phyloP scores from a whole-genome alignment of 2,888 invertebrate genomes.

The Agrypnus murinus region DNA sequence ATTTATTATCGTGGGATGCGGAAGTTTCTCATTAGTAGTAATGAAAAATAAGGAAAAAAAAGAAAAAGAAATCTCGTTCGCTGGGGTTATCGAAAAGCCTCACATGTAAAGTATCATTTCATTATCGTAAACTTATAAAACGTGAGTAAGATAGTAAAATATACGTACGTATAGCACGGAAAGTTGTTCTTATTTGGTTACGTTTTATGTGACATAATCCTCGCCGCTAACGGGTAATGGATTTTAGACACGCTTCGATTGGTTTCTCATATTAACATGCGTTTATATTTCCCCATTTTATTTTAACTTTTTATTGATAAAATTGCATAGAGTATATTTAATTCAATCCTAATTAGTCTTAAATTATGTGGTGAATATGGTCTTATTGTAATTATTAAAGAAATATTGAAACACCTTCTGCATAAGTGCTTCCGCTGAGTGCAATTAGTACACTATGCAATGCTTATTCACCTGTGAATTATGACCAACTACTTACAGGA shows the following conservation, averaged over 20 bases:
- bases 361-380: no score
- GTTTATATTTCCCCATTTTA: constrained; percentile 17
- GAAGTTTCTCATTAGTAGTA: no score
- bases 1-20: no score
- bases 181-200: constrained; percentile 6
- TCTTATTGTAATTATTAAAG: no score
- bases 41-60: no score
- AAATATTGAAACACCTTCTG: no score
- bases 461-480: no score
- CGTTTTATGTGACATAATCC: constrained; percentile 20
- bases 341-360: constrained; percentile 13
- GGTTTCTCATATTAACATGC: constrained; percentile 29
- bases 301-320: constrained; percentile 1
- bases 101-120: neutral
- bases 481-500: no score
- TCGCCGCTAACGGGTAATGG: constrained; percentile 15
- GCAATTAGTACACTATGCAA: no score
- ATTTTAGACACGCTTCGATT: constrained; percentile 15
- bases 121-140: constrained; percentile 17
- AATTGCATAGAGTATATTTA: neutral
- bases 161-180: neutral
- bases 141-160: constrained; percentile 17
- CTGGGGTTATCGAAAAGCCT: constrained; percentile 17
- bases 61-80: no score
- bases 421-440: no score